Base-by-base conservation (phyloP, 2,113 vertebrate species). In the Podarcis raffonei region DNA sequence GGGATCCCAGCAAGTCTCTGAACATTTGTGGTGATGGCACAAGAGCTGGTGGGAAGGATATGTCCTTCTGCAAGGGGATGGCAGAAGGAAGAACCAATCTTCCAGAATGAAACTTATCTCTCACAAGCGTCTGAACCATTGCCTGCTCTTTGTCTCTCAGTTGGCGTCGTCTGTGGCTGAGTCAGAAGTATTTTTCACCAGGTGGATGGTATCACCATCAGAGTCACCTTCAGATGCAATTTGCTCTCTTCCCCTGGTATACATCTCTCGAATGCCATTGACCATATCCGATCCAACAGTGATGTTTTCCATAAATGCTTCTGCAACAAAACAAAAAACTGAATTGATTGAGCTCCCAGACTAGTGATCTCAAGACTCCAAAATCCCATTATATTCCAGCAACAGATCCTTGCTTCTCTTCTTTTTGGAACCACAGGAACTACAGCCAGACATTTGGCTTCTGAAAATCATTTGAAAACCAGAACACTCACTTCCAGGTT, bases 241-340 rank as follows among this genome's bases (percentile, higher is more conserved):
- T 83, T 83, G 72, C 15, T 83, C 71, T 88, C 59, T 83, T 69
- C 81, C 87, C 15, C 59, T 81, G 15, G 59, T 32, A 76, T 77
- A 83, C 42, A 88, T 88, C 32, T 88, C 87, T 53, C 81, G 81
- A 83, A 83, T 65, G 23, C 81, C 87, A 30, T 88, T 88, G 2
- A 83, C 81, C 74, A 77, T 77, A 30, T 77, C 62, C 3, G 87
- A 78, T 11, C 81, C 87, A 25, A 83, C 74, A 6, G 71, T n/a
- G 20, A 88, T 78, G 3, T 83, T 83, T 83, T 83, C 62, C 87
- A 83, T 83, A n/a, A 88, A 83, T 66, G 3, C n/a, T 39, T 83
- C 87, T 88, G 72, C 3, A 83, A 69, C 59, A n/a, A 37, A 35
- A 74, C 25, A 42, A 83, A 16, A 68, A 1, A 6, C 5, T 57